A percentile compares a stretch with the other conserved stretches of the same genome.
Conservation (phyloP, 2,113 vertebrate species). For the Loxodonta africana region DNA sequence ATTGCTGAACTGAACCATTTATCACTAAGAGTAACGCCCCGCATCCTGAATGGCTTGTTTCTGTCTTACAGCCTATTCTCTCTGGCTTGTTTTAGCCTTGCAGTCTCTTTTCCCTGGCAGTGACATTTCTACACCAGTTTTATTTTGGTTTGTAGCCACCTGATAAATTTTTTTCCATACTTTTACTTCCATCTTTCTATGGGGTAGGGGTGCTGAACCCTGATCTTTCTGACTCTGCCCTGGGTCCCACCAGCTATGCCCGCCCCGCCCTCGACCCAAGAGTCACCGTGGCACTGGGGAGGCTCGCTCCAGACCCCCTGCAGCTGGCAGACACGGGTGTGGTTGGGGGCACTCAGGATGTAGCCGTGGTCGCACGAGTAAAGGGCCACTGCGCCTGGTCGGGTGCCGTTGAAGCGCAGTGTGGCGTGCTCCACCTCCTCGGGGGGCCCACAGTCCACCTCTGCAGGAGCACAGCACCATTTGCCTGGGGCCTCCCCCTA, state of each 20-base stretch:
- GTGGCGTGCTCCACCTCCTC: slow-evolving; percentile 92
- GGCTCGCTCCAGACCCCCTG: slow-evolving; percentile 95
- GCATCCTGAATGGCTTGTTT: not conserved
- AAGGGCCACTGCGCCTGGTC: slow-evolving; percentile 90
- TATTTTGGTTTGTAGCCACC: not conserved
- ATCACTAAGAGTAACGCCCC: not conserved
- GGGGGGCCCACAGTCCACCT: slow-evolving; percentile 92
- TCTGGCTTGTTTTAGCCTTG: no score
- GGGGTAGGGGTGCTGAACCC: not conserved
- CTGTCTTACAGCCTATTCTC: not conserved
- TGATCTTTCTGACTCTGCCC: not conserved
- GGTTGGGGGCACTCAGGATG: slow-evolving; percentile 88
- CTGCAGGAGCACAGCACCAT: slow-evolving; percentile 82
- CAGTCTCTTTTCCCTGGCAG: not conserved
- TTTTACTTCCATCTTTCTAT: not conserved
- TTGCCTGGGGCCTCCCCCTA: no score
- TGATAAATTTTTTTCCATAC: not conserved
- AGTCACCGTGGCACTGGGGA: slow-evolving; percentile 93
- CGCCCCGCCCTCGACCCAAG: not conserved
- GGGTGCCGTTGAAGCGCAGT: slow-evolving; percentile 91
- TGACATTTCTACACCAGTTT: not conserved
- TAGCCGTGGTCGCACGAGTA: slow-evolving; percentile 93
- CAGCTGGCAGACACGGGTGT: slow-evolving; percentile 90
- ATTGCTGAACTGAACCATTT: not conserved
- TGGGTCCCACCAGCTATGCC: not conserved